Evolutionary conservation across 2,888 invertebrate species (phyloP).

Genomic region (Blastobasis adustella): DNA sequence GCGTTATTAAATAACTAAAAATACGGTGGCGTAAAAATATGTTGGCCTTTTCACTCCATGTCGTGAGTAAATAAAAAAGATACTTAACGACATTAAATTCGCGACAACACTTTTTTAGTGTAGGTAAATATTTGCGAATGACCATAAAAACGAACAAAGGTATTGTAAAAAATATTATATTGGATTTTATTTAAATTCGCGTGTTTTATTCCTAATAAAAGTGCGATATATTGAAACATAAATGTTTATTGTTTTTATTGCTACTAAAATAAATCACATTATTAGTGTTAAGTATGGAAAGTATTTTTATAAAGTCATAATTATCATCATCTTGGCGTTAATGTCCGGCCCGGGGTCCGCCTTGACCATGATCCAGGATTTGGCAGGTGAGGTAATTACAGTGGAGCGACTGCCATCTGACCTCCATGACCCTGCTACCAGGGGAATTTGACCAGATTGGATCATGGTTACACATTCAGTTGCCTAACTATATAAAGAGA

Average conservation of each 20-base stretch:
- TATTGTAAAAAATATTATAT: constrained; percentile 28
- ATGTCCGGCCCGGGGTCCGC: no score
- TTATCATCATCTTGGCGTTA: no score
- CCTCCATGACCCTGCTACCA: no score
- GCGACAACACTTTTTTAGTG: constrained; percentile 28
- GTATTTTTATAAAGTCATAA: no score
- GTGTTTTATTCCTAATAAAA: constrained; percentile 23
- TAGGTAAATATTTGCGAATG: constrained; percentile 27
- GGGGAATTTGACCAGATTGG: no score
- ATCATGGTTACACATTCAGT: no score
- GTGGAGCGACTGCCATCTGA: no score
- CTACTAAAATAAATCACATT: not conserved
- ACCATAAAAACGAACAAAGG: constrained; percentile 38
- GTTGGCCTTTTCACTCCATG: constrained; percentile 2
- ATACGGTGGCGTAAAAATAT: not conserved
- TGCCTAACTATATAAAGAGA: no score
- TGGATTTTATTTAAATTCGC: constrained; percentile 28
- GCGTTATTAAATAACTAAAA: not conserved
- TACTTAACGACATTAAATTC: constrained; percentile 13
- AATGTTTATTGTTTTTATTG: constrained; percentile 5
- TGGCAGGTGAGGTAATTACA: no score
- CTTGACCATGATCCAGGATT: no score
- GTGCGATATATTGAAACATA: constrained; percentile 17
- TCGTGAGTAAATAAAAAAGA: constrained; percentile 3
- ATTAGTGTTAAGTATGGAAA: not conserved